These are phyloP conservation scores for Drepanosiphum platanoidis DNA, from an alignment of 2,888 invertebrate genomes.

Conservation along the genomic window DNA sequence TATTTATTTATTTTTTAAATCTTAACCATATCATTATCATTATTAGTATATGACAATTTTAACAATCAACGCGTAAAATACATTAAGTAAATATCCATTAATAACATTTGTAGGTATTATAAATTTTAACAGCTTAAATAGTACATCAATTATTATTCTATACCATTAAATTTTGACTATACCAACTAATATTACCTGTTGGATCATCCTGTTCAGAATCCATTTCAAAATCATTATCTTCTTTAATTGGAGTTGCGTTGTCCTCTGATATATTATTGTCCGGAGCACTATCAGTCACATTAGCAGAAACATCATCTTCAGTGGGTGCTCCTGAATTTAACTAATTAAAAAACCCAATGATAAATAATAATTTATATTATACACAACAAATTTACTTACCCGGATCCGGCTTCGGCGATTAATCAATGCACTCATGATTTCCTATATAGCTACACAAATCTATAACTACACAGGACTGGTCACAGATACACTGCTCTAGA, in stretches of 20 bases:
- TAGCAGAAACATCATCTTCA: constrained; percentile 51
- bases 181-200: constrained; percentile 67
- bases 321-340: constrained; percentile 48
- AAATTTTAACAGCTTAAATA: background rate
- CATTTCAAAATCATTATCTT: constrained; percentile 67
- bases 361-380: background rate
- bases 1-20: too few species aligned
- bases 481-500: background rate
- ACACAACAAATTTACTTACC: background rate
- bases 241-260: constrained; percentile 64
- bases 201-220: constrained; percentile 72
- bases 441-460: background rate
- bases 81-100: too few species aligned
- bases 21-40: too few species aligned
- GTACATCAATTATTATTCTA: background rate
- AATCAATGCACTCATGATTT: constrained; percentile 46
- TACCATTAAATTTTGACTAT: background rate
- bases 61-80: background rate
- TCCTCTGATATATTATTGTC: constrained; percentile 52
- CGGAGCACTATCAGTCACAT: constrained; percentile 52
- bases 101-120: too few species aligned
- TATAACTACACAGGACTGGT: background rate
- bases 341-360: background rate
- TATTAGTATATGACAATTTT: too few species aligned
- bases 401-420: constrained; percentile 48